These are phyloP conservation scores for Karalla daura DNA, from an alignment of 2,797 vertebrate species.

Conservation along the genomic window DNA sequence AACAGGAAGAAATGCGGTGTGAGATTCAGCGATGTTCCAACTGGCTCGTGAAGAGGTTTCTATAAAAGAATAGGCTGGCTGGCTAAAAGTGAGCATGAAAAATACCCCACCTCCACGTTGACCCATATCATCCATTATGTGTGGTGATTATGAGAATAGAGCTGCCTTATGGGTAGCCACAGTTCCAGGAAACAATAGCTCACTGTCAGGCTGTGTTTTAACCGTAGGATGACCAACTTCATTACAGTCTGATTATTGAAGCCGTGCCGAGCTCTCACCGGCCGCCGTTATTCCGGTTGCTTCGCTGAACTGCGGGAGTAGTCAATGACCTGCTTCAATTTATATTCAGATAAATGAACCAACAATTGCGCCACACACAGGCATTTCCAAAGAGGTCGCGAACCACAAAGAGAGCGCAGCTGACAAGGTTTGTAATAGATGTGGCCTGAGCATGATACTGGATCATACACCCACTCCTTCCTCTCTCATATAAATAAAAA, in stretches of 20 bases:
- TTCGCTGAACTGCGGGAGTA: conserved; percentile 54
- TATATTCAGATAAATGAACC: conserved; percentile 74
- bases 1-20: conserved; percentile 65
- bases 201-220: conserved; percentile 80
- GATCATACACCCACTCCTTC: conserved; percentile 50
- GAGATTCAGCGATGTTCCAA: conserved; percentile 73
- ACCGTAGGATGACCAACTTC: conserved; percentile 73
- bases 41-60: conserved; percentile 68
- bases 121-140: conserved; percentile 89
- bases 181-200: conserved; percentile 81
- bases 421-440: conserved; percentile 62
- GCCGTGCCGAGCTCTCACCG: conserved; percentile 49
- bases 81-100: conserved; percentile 87
- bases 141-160: conserved; percentile 86
- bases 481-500: conserved; percentile 56
- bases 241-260: conserved; percentile 74
- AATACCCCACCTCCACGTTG: conserved; percentile 85
- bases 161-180: conserved; percentile 82
- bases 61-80: conserved; percentile 85
- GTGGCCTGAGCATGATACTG: conserved; percentile 54
- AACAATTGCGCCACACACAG: conserved; percentile 58
- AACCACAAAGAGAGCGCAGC: conserved; percentile 59
- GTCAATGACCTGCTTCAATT: conserved; percentile 66
- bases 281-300: conserved; percentile 47
- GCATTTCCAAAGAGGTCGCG: conserved; percentile 56